Evolutionary conservation across 2,113 vertebrate species (phyloP).

Genomic region (Aix galericulata): DNA sequence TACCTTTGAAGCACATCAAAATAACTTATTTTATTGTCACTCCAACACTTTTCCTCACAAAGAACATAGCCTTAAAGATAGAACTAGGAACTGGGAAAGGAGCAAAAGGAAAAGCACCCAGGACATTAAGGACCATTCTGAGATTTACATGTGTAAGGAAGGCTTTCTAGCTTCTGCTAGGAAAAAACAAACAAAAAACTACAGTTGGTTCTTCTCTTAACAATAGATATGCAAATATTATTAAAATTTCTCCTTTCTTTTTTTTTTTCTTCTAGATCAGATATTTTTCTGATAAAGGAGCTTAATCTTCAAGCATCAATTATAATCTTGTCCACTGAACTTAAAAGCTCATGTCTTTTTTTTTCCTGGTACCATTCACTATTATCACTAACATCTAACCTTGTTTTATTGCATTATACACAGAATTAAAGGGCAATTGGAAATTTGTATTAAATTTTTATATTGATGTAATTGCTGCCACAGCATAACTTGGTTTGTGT

Average conservation of each 20-base stretch:
- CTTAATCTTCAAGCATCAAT: neutral
- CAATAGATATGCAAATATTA: neutral
- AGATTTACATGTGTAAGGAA: neutral
- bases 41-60: neutral
- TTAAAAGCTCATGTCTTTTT: neutral
- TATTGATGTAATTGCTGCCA: neutral
- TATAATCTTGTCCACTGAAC: neutral
- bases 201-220: neutral
- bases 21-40: conserved; percentile 6
- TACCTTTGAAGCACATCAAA: conserved; percentile 18
- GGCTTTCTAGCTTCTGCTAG: neutral
- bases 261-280: neutral
- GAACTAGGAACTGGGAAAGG: neutral
- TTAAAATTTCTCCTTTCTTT: neutral
- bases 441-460: neutral
- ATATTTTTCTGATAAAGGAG: neutral
- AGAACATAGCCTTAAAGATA: neutral
- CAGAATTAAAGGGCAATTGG: neutral
- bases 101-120: neutral
- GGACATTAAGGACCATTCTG: neutral
- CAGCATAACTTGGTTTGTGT: neutral
- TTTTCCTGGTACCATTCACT: neutral
- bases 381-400: neutral
- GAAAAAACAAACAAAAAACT: neutral
- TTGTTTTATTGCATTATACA: neutral